Percentiles rank a stretch among this genome's conserved stretches.
phyloP scores from a whole-genome alignment of 2,113 vertebrate species.

The Arenaria interpres region DNA sequence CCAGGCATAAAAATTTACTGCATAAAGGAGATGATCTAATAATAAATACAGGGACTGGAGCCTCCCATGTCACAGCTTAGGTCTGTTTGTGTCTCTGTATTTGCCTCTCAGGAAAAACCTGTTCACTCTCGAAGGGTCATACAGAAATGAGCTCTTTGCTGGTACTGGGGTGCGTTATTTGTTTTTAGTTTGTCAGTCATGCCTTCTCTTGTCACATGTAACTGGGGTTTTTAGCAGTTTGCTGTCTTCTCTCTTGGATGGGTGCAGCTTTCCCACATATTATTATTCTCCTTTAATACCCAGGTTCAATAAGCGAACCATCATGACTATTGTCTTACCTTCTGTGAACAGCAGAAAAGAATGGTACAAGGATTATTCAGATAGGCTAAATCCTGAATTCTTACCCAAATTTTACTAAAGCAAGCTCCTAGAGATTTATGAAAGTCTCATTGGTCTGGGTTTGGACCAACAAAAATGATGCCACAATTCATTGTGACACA shows the following conservation, averaged over 20 bases:
- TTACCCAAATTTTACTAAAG: neutral
- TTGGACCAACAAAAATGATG: neutral
- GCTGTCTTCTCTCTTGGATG: neutral
- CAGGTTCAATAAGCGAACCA: neutral
- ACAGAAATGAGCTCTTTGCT: neutral
- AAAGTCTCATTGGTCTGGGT: neutral
- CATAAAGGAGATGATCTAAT: neutral
- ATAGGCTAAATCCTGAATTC: neutral
- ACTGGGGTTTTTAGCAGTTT: neutral
- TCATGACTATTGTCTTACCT: neutral
- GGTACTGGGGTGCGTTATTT: neutral
- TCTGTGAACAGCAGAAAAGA: neutral
- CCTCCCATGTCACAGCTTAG: neutral
- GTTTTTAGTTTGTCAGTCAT: neutral
- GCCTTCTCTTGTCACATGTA: neutral
- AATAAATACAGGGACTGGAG: neutral
- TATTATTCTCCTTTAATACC: neutral
- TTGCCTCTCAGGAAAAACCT: neutral
- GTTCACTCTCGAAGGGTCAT: neutral
- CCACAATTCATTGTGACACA: neutral
- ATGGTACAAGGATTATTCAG: neutral
- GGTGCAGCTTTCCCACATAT: neutral
- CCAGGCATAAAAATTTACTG: neutral
- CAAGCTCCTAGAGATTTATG: neutral
- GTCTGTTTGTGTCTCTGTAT: neutral